These are phyloP conservation scores for Coturnix japonica DNA, from an alignment of 2,113 vertebrate genomes.

Conservation along the genomic window DNA sequence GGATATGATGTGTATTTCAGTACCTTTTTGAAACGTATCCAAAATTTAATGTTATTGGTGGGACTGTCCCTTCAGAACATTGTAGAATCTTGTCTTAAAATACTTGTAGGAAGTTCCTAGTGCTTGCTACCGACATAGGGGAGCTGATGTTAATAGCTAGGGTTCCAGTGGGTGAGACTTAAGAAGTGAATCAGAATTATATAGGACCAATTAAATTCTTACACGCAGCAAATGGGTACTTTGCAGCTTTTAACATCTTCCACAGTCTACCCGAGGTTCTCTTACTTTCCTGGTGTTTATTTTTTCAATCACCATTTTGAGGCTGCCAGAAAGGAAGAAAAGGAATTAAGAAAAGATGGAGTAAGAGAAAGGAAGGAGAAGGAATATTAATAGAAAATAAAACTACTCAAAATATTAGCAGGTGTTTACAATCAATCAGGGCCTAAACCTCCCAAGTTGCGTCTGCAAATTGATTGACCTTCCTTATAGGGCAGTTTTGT, in stretches of 20 bases:
- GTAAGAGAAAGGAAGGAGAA: not conserved
- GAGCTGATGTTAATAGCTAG: not conserved
- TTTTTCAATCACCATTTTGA: not conserved
- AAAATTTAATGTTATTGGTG: not conserved
- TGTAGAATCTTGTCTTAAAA: not conserved
- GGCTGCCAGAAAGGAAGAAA: not conserved
- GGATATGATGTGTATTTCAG: not conserved
- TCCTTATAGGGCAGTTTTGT: not conserved
- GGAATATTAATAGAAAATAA: not conserved
- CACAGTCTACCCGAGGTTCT: not conserved
- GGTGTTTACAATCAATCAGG: not conserved
- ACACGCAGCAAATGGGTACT: not conserved
- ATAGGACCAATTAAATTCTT: not conserved
- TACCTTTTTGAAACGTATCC: not conserved
- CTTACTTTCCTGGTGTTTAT: not conserved
- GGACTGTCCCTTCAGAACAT: not conserved
- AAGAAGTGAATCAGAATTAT: not conserved
- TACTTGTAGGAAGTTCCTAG: not conserved
- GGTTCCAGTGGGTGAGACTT: not conserved
- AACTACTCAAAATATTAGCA: not conserved
- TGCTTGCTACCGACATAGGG: not conserved
- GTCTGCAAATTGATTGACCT: not conserved
- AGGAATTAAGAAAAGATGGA: not conserved
- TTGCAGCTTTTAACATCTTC: not conserved
- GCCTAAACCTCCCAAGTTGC: constrained; percentile 18